phyloP scores from a whole-genome alignment of 2,113 vertebrate species.

The Antechinus flavipes region DNA sequence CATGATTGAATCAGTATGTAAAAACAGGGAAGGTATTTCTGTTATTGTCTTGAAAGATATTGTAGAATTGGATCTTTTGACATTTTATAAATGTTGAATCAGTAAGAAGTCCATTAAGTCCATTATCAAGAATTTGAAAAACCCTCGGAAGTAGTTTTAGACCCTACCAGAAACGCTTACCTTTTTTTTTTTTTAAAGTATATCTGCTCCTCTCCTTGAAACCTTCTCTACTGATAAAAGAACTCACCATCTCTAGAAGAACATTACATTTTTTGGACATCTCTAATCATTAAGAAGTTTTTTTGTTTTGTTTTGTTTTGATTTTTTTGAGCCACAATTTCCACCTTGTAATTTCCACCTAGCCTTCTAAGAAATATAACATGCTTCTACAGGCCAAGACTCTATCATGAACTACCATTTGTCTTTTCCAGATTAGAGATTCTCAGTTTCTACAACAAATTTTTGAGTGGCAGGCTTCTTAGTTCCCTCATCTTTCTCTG shows the following conservation, averaged over 20 bases:
- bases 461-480: background rate
- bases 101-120: background rate
- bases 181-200: background rate
- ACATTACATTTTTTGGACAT: background rate
- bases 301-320: background rate
- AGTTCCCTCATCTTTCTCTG: background rate
- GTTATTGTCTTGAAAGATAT: conserved; percentile 55
- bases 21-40: conserved; percentile 66
- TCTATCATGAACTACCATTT: background rate
- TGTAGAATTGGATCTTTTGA: conserved; percentile 53
- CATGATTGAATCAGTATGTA: conserved; percentile 77
- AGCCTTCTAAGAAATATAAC: background rate
- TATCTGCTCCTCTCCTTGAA: background rate
- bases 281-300: background rate
- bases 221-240: background rate
- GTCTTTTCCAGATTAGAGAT: background rate
- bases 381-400: background rate
- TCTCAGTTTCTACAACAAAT: background rate
- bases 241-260: background rate
- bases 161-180: background rate
- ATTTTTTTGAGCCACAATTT: background rate
- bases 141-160: background rate
- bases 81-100: conserved; percentile 54
- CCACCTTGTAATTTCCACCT: background rate
- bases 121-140: conserved; percentile 20